A percentile compares a stretch with the other conserved stretches of the same genome.
phyloP scores from a whole-genome alignment of 2,888 invertebrate species.

The Nesidiocoris tenuis region DNA sequence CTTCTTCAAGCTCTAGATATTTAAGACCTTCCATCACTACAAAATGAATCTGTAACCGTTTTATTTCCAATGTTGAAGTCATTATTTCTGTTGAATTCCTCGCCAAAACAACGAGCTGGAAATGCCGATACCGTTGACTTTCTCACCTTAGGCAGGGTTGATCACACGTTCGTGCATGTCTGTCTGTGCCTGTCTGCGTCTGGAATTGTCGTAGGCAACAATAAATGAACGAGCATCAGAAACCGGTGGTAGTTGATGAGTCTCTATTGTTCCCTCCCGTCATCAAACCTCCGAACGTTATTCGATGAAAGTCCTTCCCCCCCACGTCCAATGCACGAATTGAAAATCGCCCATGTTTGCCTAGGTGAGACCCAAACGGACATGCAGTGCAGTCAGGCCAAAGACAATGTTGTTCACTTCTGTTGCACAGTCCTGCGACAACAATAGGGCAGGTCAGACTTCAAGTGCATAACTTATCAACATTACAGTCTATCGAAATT shows the following conservation, averaged over 20 bases:
- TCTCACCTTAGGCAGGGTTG: neutral
- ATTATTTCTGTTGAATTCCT: no score
- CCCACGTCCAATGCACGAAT: neutral
- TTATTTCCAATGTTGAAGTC: no score
- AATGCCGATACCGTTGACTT: neutral
- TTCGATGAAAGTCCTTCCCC: neutral
- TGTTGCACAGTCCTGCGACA: neutral
- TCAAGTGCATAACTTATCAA: no score
- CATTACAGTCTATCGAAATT: no score
- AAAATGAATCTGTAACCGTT: no score
- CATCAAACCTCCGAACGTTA: neutral
- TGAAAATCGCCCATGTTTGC: neutral
- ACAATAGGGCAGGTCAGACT: neutral
- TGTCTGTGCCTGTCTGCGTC: neutral
- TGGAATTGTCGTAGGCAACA: neutral
- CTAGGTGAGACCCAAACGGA: neutral
- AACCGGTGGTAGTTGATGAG: neutral
- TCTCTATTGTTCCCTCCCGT: neutral
- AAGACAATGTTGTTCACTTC: neutral
- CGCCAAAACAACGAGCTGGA: no score
- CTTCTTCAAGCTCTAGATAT: no score
- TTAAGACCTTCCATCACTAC: no score
- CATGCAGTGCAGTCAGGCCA: neutral
- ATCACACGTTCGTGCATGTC: neutral
- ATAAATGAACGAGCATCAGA: neutral